phyloP scores from a whole-genome alignment of 2,888 invertebrate genomes.

The Scotopteryx bipunctaria region DNA sequence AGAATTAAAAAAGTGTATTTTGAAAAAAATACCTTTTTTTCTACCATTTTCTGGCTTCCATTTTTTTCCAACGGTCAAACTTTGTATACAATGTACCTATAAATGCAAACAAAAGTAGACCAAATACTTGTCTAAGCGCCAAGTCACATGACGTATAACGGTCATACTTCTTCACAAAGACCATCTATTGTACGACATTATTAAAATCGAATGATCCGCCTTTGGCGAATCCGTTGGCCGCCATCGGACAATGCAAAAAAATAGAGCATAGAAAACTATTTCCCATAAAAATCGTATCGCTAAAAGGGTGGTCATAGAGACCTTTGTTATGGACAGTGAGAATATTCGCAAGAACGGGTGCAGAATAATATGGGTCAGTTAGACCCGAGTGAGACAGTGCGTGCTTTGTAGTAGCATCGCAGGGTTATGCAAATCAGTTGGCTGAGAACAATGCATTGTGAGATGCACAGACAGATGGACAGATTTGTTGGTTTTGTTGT shows the following conservation, averaged over 20 bases:
- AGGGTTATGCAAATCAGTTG: conserved; percentile 73
- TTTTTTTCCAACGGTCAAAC: conserved; percentile 18
- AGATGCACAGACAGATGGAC: conserved; percentile 47
- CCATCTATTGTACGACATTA: conserved; percentile 62
- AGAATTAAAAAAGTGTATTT: no score
- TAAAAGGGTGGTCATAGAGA: conserved; percentile 65
- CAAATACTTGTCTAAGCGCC: conserved; percentile 22
- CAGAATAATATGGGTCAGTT: conserved; percentile 75
- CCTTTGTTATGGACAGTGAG: conserved; percentile 76
- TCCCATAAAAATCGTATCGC: conserved; percentile 78
- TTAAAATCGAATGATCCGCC: conserved; percentile 73
- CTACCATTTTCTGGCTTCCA: background rate
- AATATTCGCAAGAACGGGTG: conserved; percentile 73
- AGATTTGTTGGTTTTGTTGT: conserved; percentile 37
- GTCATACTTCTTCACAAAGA: conserved; percentile 59
- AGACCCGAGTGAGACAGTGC: conserved; percentile 60
- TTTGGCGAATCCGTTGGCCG: conserved; percentile 68
- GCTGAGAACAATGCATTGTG: conserved; percentile 57
- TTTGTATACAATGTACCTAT: conserved; percentile 9
- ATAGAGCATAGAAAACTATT: conserved; percentile 75
- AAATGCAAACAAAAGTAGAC: conserved; percentile 31
- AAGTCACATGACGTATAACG: conserved; percentile 61
- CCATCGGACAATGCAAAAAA: conserved; percentile 79
- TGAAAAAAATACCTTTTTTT: background rate
- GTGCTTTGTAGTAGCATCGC: conserved; percentile 64